Conservation (phyloP, 2,113 vertebrate species). For the Chloroceryle aenea region DNA sequence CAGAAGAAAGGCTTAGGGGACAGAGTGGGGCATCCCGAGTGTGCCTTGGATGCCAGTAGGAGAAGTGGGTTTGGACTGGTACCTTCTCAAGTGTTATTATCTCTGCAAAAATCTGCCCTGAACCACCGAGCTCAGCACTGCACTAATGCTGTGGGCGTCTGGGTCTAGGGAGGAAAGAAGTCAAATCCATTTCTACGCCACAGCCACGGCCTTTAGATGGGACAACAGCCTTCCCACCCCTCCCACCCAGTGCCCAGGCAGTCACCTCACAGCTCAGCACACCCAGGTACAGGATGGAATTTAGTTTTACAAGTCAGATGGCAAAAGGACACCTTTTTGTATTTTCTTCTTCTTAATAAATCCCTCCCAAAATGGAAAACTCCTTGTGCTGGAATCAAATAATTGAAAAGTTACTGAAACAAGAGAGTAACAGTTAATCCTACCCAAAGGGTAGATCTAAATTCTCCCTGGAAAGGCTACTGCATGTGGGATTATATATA, state of each 20-base stretch:
- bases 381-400: constrained; percentile 66
- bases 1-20: neutral
- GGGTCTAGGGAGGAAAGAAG: neutral
- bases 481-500: constrained; percentile 66
- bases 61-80: neutral
- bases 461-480: constrained; percentile 73
- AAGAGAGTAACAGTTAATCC: constrained; percentile 77
- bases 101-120: neutral
- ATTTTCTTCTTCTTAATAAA: neutral
- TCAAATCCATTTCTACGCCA: neutral
- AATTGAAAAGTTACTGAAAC: constrained; percentile 74
- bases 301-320: neutral
- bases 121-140: neutral
- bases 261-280: neutral
- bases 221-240: neutral
- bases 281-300: neutral
- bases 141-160: neutral
- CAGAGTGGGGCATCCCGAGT: neutral
- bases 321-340: constrained; percentile 39
- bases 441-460: constrained; percentile 71
- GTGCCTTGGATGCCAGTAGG: neutral
- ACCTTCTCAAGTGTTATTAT: neutral
- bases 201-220: neutral
- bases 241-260: neutral
- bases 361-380: constrained; percentile 59